A percentile compares a stretch with the other conserved stretches of the same genome.
Evolutionary conservation across 1,140 invertebrate genomes (phyloP).

Genomic region (Epicauta chinensis): DNA sequence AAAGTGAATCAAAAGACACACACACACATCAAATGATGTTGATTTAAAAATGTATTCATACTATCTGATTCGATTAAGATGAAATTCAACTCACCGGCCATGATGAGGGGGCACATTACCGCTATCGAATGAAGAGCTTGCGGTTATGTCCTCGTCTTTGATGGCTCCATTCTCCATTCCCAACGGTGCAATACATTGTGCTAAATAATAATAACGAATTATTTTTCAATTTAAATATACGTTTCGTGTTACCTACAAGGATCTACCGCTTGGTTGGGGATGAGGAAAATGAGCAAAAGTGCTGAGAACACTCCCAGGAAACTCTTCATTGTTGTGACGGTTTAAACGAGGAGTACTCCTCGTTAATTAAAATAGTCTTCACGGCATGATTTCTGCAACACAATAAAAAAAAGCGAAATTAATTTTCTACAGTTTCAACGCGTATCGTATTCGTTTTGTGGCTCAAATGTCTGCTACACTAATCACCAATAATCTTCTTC

Average conservation of each 20-base stretch:
- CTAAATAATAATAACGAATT: slow-evolving; percentile 32
- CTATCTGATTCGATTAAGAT: slow-evolving; percentile 25
- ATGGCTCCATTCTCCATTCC: slow-evolving; percentile 89
- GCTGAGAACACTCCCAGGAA: not conserved
- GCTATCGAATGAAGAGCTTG: slow-evolving; percentile 83
- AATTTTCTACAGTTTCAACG: slow-evolving; percentile 8
- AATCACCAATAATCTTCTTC: slow-evolving; percentile 27
- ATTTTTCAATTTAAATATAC: no score
- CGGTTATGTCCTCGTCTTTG: slow-evolving; percentile 74
- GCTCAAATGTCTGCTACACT: slow-evolving; percentile 24
- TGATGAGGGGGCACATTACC: slow-evolving; percentile 89
- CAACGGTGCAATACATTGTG: slow-evolving; percentile 74
- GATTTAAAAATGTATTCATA: slow-evolving; percentile 14
- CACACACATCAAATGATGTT: no score
- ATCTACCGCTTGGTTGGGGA: not conserved
- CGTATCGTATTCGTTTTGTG: slow-evolving; percentile 16
- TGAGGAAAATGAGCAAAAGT: not conserved
- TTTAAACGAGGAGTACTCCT: not conserved
- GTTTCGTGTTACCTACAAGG: not conserved
- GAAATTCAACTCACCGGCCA: slow-evolving; percentile 62
- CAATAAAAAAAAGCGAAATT: not conserved
- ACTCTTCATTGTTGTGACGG: not conserved
- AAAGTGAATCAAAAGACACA: no score
- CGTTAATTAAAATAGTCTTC: not conserved
- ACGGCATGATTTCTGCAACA: not conserved